Conservation (phyloP, 2,888 invertebrate species). For the Drosophila kanekoi region DNA sequence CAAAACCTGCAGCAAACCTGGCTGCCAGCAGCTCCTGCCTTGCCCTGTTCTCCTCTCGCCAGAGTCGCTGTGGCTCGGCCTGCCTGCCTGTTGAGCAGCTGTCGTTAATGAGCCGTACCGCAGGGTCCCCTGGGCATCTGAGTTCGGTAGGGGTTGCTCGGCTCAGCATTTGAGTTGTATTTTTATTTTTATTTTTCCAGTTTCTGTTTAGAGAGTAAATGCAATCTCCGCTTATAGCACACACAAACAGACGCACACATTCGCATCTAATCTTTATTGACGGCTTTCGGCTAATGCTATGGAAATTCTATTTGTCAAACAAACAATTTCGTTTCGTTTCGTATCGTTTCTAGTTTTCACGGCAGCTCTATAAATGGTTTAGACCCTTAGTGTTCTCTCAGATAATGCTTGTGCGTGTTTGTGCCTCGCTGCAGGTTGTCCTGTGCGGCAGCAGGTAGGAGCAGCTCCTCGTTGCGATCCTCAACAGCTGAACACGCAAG, state of each 20-base stretch:
- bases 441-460: constrained; percentile 51
- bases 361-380: constrained; percentile 42
- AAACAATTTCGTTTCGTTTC: constrained; percentile 66
- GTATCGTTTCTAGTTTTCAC: constrained; percentile 48
- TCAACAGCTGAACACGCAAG: constrained; percentile 59
- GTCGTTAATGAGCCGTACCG: constrained; percentile 72
- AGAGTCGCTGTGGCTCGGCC: neutral
- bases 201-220: constrained; percentile 60
- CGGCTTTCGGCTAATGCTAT: constrained; percentile 45
- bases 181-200: constrained; percentile 11
- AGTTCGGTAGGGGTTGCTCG: constrained; percentile 30
- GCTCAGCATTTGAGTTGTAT: constrained; percentile 27
- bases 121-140: constrained; percentile 15
- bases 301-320: constrained; percentile 75
- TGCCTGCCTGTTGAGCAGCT: constrained; percentile 66
- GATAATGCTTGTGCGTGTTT: neutral
- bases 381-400: constrained; percentile 4
- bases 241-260: neutral
- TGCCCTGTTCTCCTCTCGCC: constrained; percentile 19
- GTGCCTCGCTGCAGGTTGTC: constrained; percentile 55
- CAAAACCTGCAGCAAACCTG: constrained; percentile 53
- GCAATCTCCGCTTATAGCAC: constrained; percentile 66
- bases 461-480: constrained; percentile 33
- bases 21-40: constrained; percentile 16
- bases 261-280: constrained; percentile 73